These are phyloP conservation scores for Nomada flava DNA, from an alignment of 2,888 invertebrate species.

Conservation along the genomic window DNA sequence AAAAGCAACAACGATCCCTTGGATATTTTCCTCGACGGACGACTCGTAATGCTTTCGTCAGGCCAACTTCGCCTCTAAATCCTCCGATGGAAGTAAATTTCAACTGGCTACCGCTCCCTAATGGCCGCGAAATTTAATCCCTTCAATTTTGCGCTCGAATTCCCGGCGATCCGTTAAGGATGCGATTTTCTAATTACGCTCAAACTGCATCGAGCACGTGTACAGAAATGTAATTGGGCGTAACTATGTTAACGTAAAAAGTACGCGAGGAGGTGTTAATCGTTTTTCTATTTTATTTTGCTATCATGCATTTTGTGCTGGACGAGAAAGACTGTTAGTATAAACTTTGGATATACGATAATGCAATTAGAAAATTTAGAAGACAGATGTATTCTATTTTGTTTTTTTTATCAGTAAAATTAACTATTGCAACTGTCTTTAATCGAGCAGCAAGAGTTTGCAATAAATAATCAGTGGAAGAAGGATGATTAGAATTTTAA, in stretches of 20 bases:
- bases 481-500: no score
- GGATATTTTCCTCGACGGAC: slow-evolving; percentile 11
- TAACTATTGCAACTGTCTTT: no score
- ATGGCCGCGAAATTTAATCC: slow-evolving; percentile 47
- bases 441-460: no score
- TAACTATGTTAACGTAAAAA: not conserved
- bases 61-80: not conserved
- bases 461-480: no score
- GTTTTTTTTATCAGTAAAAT: no score
- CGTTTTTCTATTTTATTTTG: not conserved
- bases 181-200: slow-evolving; percentile 38
- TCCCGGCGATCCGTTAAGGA: slow-evolving; percentile 23
- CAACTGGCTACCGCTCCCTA: slow-evolving; percentile 9
- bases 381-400: no score
- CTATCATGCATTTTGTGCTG: no score
- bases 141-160: slow-evolving; percentile 38
- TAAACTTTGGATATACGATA: no score
- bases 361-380: no score
- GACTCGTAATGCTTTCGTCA: slow-evolving; percentile 21
- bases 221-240: slow-evolving; percentile 9
- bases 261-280: not conserved
- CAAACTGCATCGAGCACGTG: slow-evolving; percentile 44
- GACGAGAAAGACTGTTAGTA: no score
- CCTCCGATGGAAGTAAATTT: slow-evolving; percentile 20
- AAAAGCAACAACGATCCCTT: not conserved